Percentiles rank a stretch among this genome's conserved stretches.
phyloP scores from a whole-genome alignment of 2,113 vertebrate genomes.

The Mustelus asterias region DNA sequence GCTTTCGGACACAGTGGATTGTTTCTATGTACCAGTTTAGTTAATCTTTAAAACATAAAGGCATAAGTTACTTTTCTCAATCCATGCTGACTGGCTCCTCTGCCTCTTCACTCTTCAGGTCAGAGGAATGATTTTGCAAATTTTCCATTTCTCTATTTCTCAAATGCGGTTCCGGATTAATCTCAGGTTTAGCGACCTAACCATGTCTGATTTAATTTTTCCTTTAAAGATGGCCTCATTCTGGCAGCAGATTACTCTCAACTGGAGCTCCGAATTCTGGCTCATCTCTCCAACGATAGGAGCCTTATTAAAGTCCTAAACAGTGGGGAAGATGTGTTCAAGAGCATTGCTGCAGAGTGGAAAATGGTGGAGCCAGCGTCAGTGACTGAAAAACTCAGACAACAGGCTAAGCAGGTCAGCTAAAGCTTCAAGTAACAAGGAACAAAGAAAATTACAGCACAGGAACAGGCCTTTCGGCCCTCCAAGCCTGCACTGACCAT shows the following conservation, averaged over 20 bases:
- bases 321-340: conserved; percentile 79
- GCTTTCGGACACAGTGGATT: neutral
- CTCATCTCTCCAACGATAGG: conserved; percentile 76
- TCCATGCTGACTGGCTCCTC: neutral
- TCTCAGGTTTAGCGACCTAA: neutral
- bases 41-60: neutral
- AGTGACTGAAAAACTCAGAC: conserved; percentile 73
- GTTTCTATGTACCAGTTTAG: neutral
- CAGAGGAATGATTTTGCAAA: neutral
- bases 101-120: neutral
- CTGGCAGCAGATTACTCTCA: conserved; percentile 93
- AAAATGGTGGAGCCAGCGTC: conserved; percentile 70
- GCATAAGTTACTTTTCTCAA: neutral
- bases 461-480: no score
- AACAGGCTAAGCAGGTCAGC: conserved; percentile 89
- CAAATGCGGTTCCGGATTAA: neutral
- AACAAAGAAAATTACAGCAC: no score
- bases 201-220: neutral
- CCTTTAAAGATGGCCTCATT: conserved; percentile 74
- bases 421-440: no score
- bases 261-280: conserved; percentile 85
- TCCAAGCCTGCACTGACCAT: no score
- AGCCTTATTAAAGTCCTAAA: conserved; percentile 80
- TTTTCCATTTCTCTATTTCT: neutral
- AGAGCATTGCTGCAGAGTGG: conserved; percentile 90